Conservation (phyloP, 1,140 invertebrate genomes). For the Stegodyphus mimosarum region DNA sequence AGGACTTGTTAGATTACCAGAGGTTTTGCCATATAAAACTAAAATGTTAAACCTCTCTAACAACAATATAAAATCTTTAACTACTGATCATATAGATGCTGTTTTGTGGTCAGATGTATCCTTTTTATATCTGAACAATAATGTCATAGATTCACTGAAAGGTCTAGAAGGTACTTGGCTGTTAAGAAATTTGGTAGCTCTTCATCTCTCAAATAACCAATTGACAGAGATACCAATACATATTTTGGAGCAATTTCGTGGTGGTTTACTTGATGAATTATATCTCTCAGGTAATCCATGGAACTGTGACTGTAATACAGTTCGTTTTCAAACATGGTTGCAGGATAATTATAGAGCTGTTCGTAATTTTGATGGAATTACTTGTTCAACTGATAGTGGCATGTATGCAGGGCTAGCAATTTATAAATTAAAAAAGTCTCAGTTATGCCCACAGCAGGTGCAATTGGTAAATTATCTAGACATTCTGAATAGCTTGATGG, state of each 20-base stretch:
- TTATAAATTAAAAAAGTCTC: slow-evolving; percentile 56
- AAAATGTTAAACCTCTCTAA: slow-evolving; percentile 59
- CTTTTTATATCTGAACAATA: slow-evolving; percentile 59
- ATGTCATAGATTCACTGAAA: slow-evolving; percentile 54
- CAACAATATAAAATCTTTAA: slow-evolving; percentile 59
- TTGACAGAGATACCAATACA: slow-evolving; percentile 62
- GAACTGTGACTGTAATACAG: slow-evolving; percentile 63
- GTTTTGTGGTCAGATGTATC: slow-evolving; percentile 45
- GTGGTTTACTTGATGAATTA: slow-evolving; percentile 57
- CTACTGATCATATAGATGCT: slow-evolving; percentile 24
- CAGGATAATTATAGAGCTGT: slow-evolving; percentile 59
- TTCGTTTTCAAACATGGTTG: slow-evolving; percentile 62
- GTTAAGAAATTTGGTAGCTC: slow-evolving; percentile 49
- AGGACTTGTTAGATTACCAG: slow-evolving; percentile 50
- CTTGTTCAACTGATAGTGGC: slow-evolving; percentile 53
- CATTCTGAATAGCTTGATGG: slow-evolving; percentile 60
- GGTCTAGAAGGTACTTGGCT: slow-evolving; percentile 54
- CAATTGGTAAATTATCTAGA: slow-evolving; percentile 56
- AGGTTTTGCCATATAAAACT: slow-evolving; percentile 59
- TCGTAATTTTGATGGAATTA: slow-evolving; percentile 55
- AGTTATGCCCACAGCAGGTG: slow-evolving; percentile 61
- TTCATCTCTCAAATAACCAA: slow-evolving; percentile 58
- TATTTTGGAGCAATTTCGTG: slow-evolving; percentile 58
- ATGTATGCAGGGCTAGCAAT: slow-evolving; percentile 48
- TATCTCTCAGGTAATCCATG: slow-evolving; percentile 62